Base-by-base conservation (phyloP, 2,113 vertebrate species). In the Gnathonemus echidnorhynchus region DNA sequence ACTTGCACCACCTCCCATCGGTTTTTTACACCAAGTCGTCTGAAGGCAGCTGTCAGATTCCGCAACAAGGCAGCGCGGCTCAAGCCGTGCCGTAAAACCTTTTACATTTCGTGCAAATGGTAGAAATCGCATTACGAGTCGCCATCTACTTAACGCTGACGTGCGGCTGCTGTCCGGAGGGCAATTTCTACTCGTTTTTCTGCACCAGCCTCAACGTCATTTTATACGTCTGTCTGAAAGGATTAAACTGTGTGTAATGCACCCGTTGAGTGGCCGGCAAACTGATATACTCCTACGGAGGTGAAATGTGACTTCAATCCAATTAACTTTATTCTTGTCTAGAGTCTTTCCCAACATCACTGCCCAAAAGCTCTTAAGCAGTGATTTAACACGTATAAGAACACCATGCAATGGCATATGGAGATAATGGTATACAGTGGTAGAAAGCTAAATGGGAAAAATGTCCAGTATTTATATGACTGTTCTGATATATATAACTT, bases 71-170 rank as follows among this genome's bases (percentile, higher is more conserved):
- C 24, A 50, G 35, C 74, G 11, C 80, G 31, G 52, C 15, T 80
- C 74, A 80, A 80, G 74, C 35, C 17, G 5, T 80, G 35, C 74
- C 4, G 31, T 80, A 39, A 80, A 80, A 4, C 80, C 9, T 84
- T 84, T 83, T 53, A 89, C 46, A 84, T 53, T 56, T 58, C 35
- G 24, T 56, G 35, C 31, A 84, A 84, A 83, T 83, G 88, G 74
- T 83, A 10, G 52, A 53, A 89, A 84, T 89, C 39, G 49, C 31
- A 89, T 89, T 89, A 27, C 9, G 27, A 89, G 50, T 50, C 74
- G 39, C 24, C 88, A 89, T 89, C 70, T 39, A 80, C 74, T 56
- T 84, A 89, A 39, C 52, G 48, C 52, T 89, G 74, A 84, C 48
- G 53, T 45, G 49, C n/a, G 50, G 42, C 70, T 53, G 35, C 19